Conservation (phyloP, 2,797 vertebrate species). For the Smutsia temminckii region DNA sequence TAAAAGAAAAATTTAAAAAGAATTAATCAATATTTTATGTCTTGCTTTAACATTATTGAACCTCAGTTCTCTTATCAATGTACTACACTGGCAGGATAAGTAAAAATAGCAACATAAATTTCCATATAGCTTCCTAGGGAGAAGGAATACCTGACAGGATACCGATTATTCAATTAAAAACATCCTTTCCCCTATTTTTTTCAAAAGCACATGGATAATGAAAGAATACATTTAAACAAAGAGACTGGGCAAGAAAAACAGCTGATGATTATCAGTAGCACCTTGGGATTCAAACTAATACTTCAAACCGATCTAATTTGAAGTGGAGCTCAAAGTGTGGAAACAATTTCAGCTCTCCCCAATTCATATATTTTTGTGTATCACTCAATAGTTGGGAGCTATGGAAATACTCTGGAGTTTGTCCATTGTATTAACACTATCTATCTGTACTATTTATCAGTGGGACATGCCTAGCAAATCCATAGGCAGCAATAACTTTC, state of each 20-base stretch:
- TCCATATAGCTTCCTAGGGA: slow-evolving; percentile 79
- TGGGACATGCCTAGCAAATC: slow-evolving; percentile 43
- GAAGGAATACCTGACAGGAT: slow-evolving; percentile 81
- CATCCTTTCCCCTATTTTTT: slow-evolving; percentile 59
- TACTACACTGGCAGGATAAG: slow-evolving; percentile 81
- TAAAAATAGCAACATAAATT: slow-evolving; percentile 82
- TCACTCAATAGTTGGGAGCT: slow-evolving; percentile 53
- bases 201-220: slow-evolving; percentile 61
- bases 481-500: slow-evolving; percentile 64
- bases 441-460: slow-evolving; percentile 70
- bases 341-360: slow-evolving; percentile 79
- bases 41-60: slow-evolving; percentile 83
- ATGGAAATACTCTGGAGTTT: slow-evolving; percentile 64
- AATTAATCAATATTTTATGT: slow-evolving; percentile 85
- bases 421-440: slow-evolving; percentile 68
- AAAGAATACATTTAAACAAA: slow-evolving; percentile 75
- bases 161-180: slow-evolving; percentile 83
- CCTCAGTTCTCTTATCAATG: slow-evolving; percentile 82
- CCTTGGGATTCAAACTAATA: slow-evolving; percentile 75
- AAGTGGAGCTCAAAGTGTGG: slow-evolving; percentile 74
- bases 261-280: slow-evolving; percentile 73
- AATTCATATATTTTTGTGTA: slow-evolving; percentile 76
- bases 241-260: slow-evolving; percentile 50
- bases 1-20: slow-evolving; percentile 77
- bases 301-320: slow-evolving; percentile 75